Conservation (phyloP, 2,888 invertebrate species). For the Nipponacmea schrenckii region DNA sequence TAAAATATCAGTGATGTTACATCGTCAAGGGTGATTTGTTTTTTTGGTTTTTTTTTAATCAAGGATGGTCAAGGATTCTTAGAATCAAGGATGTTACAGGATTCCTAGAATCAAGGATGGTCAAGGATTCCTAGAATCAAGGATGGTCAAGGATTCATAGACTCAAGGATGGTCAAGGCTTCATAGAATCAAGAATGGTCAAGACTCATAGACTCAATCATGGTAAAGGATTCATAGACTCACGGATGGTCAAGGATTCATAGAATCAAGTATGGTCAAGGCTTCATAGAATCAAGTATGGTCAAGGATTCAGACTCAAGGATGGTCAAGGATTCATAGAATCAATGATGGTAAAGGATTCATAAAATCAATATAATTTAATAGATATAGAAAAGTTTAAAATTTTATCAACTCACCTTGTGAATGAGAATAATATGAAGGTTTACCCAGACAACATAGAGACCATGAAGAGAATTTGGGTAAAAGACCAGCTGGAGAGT, state of each 20-base stretch:
- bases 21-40: too few species aligned
- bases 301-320: too few species aligned
- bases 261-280: neutral
- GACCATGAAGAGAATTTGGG: conserved; percentile 93
- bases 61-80: neutral
- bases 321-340: neutral
- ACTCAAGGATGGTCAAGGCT: neutral
- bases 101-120: too few species aligned
- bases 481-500: conserved; percentile 79
- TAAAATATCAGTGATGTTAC: too few species aligned
- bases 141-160: neutral
- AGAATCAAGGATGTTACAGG: neutral
- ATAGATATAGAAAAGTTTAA: too few species aligned
- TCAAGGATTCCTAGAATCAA: neutral
- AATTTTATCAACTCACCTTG: conserved; percentile 49
- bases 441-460: conserved; percentile 87
- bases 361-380: too few species aligned
- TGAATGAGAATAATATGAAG: conserved; percentile 86
- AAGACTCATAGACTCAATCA: too few species aligned
- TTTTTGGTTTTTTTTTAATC: too few species aligned
- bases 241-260: neutral
- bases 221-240: neutral
- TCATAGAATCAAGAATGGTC: neutral
- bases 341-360: neutral
- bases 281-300: neutral